Evolutionary conservation across 2,113 vertebrate genomes (phyloP).

Genomic region (Sakesphorus luctuosus): DNA sequence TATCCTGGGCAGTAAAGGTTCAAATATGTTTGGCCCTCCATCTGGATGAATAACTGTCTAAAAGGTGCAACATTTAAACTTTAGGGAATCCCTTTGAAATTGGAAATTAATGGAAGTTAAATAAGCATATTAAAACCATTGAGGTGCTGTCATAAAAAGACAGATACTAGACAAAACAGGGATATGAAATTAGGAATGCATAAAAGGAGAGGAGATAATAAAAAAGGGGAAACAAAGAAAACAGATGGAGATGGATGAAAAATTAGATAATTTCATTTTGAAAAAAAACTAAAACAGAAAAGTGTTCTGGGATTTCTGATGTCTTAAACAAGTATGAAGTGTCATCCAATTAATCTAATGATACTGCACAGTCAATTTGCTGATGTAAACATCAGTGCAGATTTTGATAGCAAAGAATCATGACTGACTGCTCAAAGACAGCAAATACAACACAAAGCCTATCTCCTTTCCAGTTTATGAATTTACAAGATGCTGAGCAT

Average conservation of each 20-base stretch:
- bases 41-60: neutral
- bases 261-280: neutral
- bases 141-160: neutral
- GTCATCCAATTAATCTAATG: constrained; percentile 22
- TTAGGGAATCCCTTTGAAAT: neutral
- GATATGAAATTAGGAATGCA: neutral
- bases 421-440: constrained; percentile 31
- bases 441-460: neutral
- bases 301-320: neutral
- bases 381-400: constrained; percentile 4
- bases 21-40: neutral
- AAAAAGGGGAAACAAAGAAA: neutral
- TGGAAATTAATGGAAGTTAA: neutral
- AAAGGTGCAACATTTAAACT: neutral
- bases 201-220: neutral
- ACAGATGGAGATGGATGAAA: neutral
- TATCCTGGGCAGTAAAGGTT: neutral
- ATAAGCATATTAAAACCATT: neutral
- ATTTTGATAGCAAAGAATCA: constrained; percentile 18
- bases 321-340: neutral
- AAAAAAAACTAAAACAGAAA: neutral
- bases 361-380: neutral
- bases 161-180: neutral
- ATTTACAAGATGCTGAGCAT: neutral
- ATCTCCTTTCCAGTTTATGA: neutral